A percentile compares a stretch with the other conserved stretches of the same genome.
Evolutionary conservation across 53 echinoderm and acorn worm species (phyloP).

Genomic region (Echinarachnius parma): DNA sequence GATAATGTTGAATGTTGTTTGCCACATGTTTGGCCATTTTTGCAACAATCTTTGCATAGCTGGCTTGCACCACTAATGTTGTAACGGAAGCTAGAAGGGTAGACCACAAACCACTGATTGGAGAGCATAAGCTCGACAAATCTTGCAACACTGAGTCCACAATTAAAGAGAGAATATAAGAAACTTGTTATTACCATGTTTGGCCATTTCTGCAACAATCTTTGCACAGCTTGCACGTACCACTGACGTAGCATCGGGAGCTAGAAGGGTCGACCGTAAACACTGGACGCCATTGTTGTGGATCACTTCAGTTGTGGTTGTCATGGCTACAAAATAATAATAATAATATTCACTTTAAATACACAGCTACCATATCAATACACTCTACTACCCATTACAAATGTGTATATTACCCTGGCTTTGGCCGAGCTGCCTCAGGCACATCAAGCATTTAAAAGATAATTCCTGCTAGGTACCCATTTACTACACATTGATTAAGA

Average conservation of each 20-base stretch:
- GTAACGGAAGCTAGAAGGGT: neutral
- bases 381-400: too few relatives aligned
- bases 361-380: too few relatives aligned
- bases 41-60: slow-evolving; percentile 76
- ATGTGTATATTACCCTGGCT: too few relatives aligned
- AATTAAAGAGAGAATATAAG: neutral
- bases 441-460: too few relatives aligned
- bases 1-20: neutral
- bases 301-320: slow-evolving; percentile 18
- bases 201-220: slow-evolving; percentile 94
- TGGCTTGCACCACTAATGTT: slow-evolving; percentile 13
- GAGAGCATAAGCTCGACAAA: too few relatives aligned
- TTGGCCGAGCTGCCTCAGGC: too few relatives aligned
- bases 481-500: too few relatives aligned
- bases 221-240: slow-evolving; percentile 55
- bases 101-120: neutral
- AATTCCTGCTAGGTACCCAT: too few relatives aligned
- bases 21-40: slow-evolving; percentile 95
- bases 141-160: too few relatives aligned
- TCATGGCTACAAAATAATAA: neutral
- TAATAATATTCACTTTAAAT: neutral
- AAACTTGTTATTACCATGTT: slow-evolving; percentile 60
- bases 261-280: neutral
- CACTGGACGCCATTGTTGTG: slow-evolving; percentile 12
- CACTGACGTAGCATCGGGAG: neutral